Evolutionary conservation across 2,113 vertebrate genomes (phyloP).

Genomic region (Salminus brasiliensis): DNA sequence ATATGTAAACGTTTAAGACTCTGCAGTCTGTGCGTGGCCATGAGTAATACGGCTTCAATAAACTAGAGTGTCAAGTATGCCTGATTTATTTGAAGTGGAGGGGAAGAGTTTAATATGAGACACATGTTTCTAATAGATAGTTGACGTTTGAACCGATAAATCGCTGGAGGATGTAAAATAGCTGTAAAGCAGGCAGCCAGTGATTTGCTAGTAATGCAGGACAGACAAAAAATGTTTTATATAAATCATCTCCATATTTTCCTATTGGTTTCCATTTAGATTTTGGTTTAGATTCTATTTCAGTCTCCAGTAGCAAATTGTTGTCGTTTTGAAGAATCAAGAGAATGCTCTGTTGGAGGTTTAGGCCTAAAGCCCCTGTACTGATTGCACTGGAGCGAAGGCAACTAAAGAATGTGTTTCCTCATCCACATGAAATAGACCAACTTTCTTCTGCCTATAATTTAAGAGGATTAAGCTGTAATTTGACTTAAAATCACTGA

Average conservation of each 20-base stretch:
- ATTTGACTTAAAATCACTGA: neutral
- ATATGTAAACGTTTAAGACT: slow-evolving; percentile 60
- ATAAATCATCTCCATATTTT: slow-evolving; percentile 48
- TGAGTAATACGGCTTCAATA: slow-evolving; percentile 72
- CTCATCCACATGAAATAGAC: neutral
- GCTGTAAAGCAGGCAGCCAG: slow-evolving; percentile 66
- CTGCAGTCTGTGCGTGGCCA: slow-evolving; percentile 57
- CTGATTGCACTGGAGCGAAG: neutral
- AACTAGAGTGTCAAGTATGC: slow-evolving; percentile 72
- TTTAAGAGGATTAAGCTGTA: neutral
- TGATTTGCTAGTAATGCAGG: slow-evolving; percentile 71
- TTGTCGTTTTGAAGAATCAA: neutral
- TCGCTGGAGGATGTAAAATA: slow-evolving; percentile 72
- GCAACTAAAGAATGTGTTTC: neutral
- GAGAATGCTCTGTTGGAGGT: neutral
- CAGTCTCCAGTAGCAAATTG: neutral
- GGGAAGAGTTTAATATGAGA: slow-evolving; percentile 79
- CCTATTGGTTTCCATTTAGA: slow-evolving; percentile 50
- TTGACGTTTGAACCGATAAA: slow-evolving; percentile 62
- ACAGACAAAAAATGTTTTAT: slow-evolving; percentile 60
- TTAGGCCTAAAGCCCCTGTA: neutral
- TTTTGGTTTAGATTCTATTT: slow-evolving; percentile 21
- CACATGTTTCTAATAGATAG: slow-evolving; percentile 81
- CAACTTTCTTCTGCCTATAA: neutral
- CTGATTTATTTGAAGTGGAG: slow-evolving; percentile 81